Percentiles rank a stretch among this genome's conserved stretches.
phyloP scores from a whole-genome alignment of 2,113 vertebrate genomes.

The Chloropsis cyanopogon region DNA sequence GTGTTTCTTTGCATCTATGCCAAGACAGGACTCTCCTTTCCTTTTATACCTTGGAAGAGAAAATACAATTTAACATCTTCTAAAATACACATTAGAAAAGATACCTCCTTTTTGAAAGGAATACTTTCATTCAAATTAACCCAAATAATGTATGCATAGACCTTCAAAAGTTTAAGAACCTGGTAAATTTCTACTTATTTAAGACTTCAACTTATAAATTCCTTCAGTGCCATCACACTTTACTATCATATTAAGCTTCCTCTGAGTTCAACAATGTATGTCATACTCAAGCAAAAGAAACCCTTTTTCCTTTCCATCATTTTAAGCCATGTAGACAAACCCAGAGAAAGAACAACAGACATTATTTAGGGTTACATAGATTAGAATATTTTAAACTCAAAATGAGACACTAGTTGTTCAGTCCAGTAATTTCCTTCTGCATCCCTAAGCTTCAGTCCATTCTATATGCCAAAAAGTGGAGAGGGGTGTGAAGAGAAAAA shows the following conservation, averaged over 20 bases:
- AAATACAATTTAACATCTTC: not conserved
- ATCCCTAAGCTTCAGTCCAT: not conserved
- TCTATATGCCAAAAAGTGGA: not conserved
- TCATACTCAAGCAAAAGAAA: not conserved
- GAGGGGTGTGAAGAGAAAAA: not conserved
- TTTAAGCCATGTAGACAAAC: not conserved
- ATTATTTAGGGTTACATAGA: not conserved
- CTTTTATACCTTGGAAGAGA: constrained; percentile 82
- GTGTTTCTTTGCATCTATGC: constrained; percentile 82
- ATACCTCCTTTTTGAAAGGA: not conserved
- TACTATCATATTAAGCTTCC: not conserved
- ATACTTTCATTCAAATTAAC: not conserved
- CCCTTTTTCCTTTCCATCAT: not conserved
- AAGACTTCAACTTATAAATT: not conserved
- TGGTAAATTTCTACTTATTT: not conserved
- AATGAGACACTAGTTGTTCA: not conserved
- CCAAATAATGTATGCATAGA: not conserved
- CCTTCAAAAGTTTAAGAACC: not conserved
- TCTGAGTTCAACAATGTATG: not conserved
- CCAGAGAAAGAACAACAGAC: not conserved
- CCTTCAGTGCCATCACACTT: not conserved
- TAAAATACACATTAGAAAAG: not conserved
- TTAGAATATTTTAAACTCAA: not conserved
- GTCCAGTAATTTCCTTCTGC: not conserved
- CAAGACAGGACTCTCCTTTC: constrained; percentile 85